These are phyloP conservation scores for Scortum barcoo DNA, from an alignment of 2,113 vertebrate species.

Conservation along the genomic window DNA sequence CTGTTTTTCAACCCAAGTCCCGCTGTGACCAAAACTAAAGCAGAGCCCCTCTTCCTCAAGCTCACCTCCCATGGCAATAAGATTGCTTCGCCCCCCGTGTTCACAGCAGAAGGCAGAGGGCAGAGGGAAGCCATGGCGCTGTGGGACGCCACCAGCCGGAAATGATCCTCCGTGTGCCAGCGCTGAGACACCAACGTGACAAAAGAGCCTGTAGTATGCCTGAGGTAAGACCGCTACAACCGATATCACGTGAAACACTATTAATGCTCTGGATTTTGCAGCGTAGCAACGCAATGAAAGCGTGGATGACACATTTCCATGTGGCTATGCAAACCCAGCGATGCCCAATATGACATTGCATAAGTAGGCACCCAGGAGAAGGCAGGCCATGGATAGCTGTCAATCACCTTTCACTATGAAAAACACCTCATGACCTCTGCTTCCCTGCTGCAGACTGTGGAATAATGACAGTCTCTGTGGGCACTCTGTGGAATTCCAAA, in stretches of 20 bases:
- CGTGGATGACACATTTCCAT: constrained; percentile 41
- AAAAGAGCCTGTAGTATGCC: constrained; percentile 47
- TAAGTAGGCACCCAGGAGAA: constrained; percentile 50
- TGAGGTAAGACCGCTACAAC: constrained; percentile 46
- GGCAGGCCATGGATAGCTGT: constrained; percentile 57
- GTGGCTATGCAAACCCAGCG: constrained; percentile 37
- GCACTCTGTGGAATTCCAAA: constrained; percentile 79
- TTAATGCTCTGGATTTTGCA: constrained; percentile 44
- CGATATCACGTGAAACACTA: constrained; percentile 30
- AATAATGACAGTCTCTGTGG: constrained; percentile 77
- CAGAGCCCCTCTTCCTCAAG: constrained; percentile 73
- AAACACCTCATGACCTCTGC: constrained; percentile 73
- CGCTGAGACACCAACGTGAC: constrained; percentile 67
- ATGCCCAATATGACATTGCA: constrained; percentile 57
- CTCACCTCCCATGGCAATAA: constrained; percentile 76
- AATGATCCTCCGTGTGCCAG: constrained; percentile 79
- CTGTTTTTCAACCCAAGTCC: constrained; percentile 79
- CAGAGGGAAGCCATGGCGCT: constrained; percentile 76
- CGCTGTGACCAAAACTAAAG: constrained; percentile 75
- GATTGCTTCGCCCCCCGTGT: constrained; percentile 74
- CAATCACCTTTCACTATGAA: constrained; percentile 75
- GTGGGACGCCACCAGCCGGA: constrained; percentile 74
- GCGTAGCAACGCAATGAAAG: constrained; percentile 40
- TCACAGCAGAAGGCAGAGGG: constrained; percentile 82
- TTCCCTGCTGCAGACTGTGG: constrained; percentile 63